Evolutionary conservation across 2,888 invertebrate species (phyloP).

Genomic region (Schrankia costaestrigalis): DNA sequence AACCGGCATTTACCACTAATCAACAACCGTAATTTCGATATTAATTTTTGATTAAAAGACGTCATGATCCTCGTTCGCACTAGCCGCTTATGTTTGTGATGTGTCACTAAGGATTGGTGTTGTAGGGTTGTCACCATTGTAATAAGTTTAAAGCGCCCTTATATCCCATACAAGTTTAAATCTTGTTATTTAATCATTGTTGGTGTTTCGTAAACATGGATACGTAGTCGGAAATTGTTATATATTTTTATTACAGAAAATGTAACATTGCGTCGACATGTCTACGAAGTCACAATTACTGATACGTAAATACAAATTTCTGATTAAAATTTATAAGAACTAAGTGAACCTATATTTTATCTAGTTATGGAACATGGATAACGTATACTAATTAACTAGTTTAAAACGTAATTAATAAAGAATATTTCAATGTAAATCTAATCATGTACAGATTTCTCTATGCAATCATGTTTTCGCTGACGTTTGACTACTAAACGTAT

Average conservation of each 20-base stretch:
- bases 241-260: not conserved
- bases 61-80: slow-evolving; percentile 51
- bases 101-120: slow-evolving; percentile 45
- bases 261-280: slow-evolving; percentile 7
- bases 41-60: slow-evolving; percentile 51
- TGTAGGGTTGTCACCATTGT: slow-evolving; percentile 42
- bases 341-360: no score
- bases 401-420: no score
- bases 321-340: no score
- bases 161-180: slow-evolving; percentile 33
- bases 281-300: no score
- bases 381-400: no score
- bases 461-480: no score
- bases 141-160: slow-evolving; percentile 34
- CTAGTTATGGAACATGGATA: no score
- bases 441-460: no score
- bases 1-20: slow-evolving; percentile 62
- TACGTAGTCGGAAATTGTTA: slow-evolving; percentile 8
- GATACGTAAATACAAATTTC: no score
- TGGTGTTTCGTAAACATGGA: slow-evolving; percentile 31
- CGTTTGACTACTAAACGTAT: no score
- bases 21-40: slow-evolving; percentile 58
- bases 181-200: slow-evolving; percentile 24
- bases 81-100: slow-evolving; percentile 53
- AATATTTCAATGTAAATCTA: no score